Evolutionary conservation across 1,140 invertebrate genomes (phyloP).

Genomic region (Brachionus calyciflorus): DNA sequence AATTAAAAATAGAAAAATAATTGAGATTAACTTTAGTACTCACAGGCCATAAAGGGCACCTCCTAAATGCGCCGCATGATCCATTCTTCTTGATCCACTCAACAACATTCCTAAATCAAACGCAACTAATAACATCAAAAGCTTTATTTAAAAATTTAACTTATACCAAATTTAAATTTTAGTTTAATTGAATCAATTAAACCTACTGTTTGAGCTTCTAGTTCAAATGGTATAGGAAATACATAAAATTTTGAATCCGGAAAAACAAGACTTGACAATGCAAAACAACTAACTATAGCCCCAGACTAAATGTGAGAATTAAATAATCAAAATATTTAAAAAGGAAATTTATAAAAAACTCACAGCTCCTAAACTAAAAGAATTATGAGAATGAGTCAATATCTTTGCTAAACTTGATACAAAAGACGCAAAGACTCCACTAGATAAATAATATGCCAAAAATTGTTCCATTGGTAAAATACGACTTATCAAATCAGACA

Average conservation of each 20-base stretch:
- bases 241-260: slow-evolving; percentile 36
- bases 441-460: slow-evolving; percentile 35
- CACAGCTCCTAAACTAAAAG: slow-evolving; percentile 30
- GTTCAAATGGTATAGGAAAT: slow-evolving; percentile 39
- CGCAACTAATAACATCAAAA: background rate
- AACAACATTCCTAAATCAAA: slow-evolving; percentile 20
- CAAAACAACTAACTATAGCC: slow-evolving; percentile 37
- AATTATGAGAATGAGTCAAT: background rate
- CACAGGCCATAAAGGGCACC: slow-evolving; percentile 32
- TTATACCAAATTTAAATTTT: background rate
- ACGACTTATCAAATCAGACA: slow-evolving; percentile 30
- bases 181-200: background rate
- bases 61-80: slow-evolving; percentile 42
- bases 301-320: slow-evolving; percentile 44
- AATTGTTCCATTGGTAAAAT: slow-evolving; percentile 34
- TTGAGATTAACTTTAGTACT: background rate
- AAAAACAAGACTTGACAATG: slow-evolving; percentile 28
- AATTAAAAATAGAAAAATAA: background rate
- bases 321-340: background rate
- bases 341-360: background rate
- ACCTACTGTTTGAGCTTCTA: slow-evolving; percentile 34
- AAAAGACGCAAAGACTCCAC: slow-evolving; percentile 39
- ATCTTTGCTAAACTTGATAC: background rate
- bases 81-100: slow-evolving; percentile 12
- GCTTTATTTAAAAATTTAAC: too few species aligned